Base-by-base conservation (phyloP, 2,797 vertebrate genomes). In the Craterocephalus amniculus region DNA sequence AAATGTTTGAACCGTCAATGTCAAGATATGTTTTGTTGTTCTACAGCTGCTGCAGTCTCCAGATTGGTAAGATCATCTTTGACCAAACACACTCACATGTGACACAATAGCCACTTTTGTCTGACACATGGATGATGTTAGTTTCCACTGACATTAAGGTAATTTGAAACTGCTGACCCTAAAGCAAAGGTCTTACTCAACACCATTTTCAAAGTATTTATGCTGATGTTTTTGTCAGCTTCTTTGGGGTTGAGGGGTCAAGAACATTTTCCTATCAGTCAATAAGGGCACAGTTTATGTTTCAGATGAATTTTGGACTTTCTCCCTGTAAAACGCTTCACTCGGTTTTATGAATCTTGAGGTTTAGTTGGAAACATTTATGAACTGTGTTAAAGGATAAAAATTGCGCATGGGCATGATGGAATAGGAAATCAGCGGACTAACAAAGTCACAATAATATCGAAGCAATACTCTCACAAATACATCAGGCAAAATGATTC, bases 91-190 rank as follows among this genome's bases (percentile, higher is more conserved):
- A 58, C 24, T 5, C 29, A 27, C 45, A 32, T 69, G 43, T 58
- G 29, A 56, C 51, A 67, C 59, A 60, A 45, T 13, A 62, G 52
- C 31, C 48, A 2, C 0, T 74, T 70, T 49, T 63, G 34, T 71
- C 34, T n/a, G 6, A 54, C n/a, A 49, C 45, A 34, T 14, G 43
- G 26, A 69, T 22, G n/a, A 58, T 24, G 34, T 49, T 2, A 36
- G 32, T 26, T 40, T 71, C 8, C 64, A 56, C 5, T 48, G 36
- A 78, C 40, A 67, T 78, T 34, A 20, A 3, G 32, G 31, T 59
- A 29, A 67, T 55, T 36, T 65, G 11, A 68, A 63, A 69, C 35
- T 69, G 63, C 51, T 60, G 61, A 58, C 36, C 5, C n/a, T 18
- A 61, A 55, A 59, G 34, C 51, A 56, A 34, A 55, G 14, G 26